These are phyloP conservation scores for Drosophila lacertosa DNA, from an alignment of 1,140 invertebrate genomes.

Conservation along the genomic window DNA sequence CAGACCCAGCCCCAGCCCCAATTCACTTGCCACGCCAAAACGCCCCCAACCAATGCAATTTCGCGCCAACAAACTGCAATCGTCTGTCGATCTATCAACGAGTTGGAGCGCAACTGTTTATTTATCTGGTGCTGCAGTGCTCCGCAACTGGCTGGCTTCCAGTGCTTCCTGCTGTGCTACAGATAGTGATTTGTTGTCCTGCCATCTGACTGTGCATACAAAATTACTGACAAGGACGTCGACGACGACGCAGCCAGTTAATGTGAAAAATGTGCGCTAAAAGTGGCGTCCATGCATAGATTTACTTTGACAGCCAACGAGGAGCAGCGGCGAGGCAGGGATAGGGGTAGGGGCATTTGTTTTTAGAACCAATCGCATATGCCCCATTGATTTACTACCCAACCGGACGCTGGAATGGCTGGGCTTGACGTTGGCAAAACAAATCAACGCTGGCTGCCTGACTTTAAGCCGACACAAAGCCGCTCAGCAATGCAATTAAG, in stretches of 20 bases:
- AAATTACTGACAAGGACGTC: slow-evolving; percentile 69
- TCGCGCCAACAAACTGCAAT: slow-evolving; percentile 54
- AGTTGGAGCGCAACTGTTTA: slow-evolving; percentile 60
- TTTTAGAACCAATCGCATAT: slow-evolving; percentile 48
- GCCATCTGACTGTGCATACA: slow-evolving; percentile 75
- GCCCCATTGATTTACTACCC: slow-evolving; percentile 67
- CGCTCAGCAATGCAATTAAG: slow-evolving; percentile 74
- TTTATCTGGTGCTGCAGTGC: slow-evolving; percentile 61
- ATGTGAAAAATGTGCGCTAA: slow-evolving; percentile 79
- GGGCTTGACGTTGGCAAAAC: slow-evolving; percentile 38
- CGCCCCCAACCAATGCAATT: slow-evolving; percentile 44
- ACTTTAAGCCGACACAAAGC: slow-evolving; percentile 77
- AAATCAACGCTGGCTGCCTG: slow-evolving; percentile 61
- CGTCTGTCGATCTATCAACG: slow-evolving; percentile 63
- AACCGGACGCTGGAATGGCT: slow-evolving; percentile 6
- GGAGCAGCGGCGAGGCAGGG: too few species aligned
- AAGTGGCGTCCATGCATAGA: slow-evolving; percentile 75
- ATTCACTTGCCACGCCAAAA: too few species aligned
- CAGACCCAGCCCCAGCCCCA: background rate
- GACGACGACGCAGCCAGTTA: slow-evolving; percentile 58
- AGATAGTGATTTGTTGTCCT: slow-evolving; percentile 75
- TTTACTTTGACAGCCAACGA: slow-evolving; percentile 51
- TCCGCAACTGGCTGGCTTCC: background rate
- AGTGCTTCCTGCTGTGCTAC: slow-evolving; percentile 33
- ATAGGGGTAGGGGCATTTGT: too few species aligned